A percentile compares a stretch with the other conserved stretches of the same genome.
Conservation (phyloP, 2,888 invertebrate species). For the Lasioglossum morio region DNA sequence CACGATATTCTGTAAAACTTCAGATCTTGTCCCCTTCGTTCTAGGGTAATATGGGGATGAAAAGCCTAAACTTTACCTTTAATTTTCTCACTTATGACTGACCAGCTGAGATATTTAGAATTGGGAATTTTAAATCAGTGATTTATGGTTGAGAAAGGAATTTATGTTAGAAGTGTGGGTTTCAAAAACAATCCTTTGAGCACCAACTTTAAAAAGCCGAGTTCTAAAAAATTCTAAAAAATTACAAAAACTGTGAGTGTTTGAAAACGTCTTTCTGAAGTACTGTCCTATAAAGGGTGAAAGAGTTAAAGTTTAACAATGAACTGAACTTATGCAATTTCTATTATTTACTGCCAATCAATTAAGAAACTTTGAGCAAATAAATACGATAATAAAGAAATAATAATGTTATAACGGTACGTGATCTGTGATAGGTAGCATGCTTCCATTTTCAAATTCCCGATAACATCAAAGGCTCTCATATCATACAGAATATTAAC, state of each 20-base stretch:
- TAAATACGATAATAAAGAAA: not conserved
- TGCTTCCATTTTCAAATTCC: not conserved
- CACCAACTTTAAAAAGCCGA: too few relatives aligned
- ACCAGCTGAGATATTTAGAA: too few relatives aligned
- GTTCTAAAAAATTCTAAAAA: too few relatives aligned
- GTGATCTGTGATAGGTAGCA: not conserved
- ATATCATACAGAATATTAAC: slow-evolving; percentile 3
- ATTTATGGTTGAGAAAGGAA: too few relatives aligned
- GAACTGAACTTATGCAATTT: not conserved
- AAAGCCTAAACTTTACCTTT: not conserved
- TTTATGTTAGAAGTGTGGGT: too few relatives aligned
- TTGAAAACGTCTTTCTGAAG: not conserved
- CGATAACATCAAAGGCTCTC: not conserved
- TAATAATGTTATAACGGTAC: not conserved
- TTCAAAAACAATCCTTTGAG: too few relatives aligned
- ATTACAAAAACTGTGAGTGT: too few relatives aligned
- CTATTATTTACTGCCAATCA: not conserved
- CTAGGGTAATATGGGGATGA: not conserved
- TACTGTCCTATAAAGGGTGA: not conserved
- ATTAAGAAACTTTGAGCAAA: not conserved
- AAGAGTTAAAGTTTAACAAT: not conserved
- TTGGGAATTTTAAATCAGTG: too few relatives aligned
- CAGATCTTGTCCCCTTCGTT: not conserved
- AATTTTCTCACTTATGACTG: too few relatives aligned
- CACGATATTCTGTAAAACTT: not conserved